Evolutionary conservation across 2,888 invertebrate genomes (phyloP), one percentile per base, ranked within the genome.

Genomic region (Pomacea canaliculata): DNA sequence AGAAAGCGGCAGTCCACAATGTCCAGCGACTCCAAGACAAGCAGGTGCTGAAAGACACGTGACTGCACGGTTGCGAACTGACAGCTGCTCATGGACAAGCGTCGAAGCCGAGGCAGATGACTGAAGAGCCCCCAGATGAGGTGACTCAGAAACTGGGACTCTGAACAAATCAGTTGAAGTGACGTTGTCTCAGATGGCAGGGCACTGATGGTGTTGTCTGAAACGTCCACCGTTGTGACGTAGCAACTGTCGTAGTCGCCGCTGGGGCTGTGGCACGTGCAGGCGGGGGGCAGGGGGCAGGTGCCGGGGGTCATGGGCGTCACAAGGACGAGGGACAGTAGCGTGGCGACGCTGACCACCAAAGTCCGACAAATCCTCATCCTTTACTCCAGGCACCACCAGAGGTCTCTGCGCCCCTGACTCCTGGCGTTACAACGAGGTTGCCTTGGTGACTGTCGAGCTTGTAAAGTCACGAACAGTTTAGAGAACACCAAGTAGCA

Each of bases 111-210:
- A 9, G 73, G 37, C 13, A 69, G 13, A 19, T 69, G 68, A 48
- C 49, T 7, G 18, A 73, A 73, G 9, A 27, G 46, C 48, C 16
- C 67, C 2, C 60, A 48, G 13, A 60, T 73, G 23, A 73, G 27
- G 46, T n/a, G 18, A 37, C 67, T 73, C 18, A n/a, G 23, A 9
- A 49, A n/a, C 8, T 27, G 7, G 4, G 69, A 4, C 7, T 68
- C 69, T 18, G 59, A 68, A 23, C 73, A 73, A 1, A 56, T 46
- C 19, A 69, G 49, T 16, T 48, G 67, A 46, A 73, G 8, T 1
- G 69, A 68, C n/a, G n/a, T 69, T 9, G 68, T 46, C 5, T 73
- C 73, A 3, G 73, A 18, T 37, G 73, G 56, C 16, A 73, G 60
- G 7, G 27, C 12, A 18, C 48, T 48, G n/a, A 73, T 16, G 23